Evolutionary conservation across 2,113 vertebrate species (phyloP).

Genomic region (Xenopus tropicalis): UCB_Xtro_10.0 CM004447.2:87043501-87044000

Average conservation of each 20-base stretch:
- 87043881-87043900: constrained; percentile 74
- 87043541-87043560: constrained; percentile 70
- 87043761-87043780: constrained; percentile 54
- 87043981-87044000: constrained; percentile 46
- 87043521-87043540: constrained; percentile 67
- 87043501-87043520: constrained; percentile 71
- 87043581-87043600: constrained; percentile 82
- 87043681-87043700: constrained; percentile 50
- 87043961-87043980: constrained; percentile 64
- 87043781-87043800: constrained; percentile 60
- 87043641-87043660: constrained; percentile 80
- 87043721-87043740: constrained; percentile 75
- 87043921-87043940: constrained; percentile 75
- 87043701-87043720: constrained; percentile 88
- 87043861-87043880: constrained; percentile 70
- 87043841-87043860: constrained; percentile 94
- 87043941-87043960: constrained; percentile 77
- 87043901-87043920: constrained; percentile 80
- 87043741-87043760: constrained; percentile 72
- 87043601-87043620: constrained; percentile 80
- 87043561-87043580: constrained; percentile 70
- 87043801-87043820: constrained; percentile 62
- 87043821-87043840: constrained; percentile 78
- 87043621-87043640: constrained; percentile 73
- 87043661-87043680: constrained; percentile 68